Evolutionary conservation across 1,140 invertebrate species (phyloP).

Genomic region (Diuraphis noxia): DNA sequence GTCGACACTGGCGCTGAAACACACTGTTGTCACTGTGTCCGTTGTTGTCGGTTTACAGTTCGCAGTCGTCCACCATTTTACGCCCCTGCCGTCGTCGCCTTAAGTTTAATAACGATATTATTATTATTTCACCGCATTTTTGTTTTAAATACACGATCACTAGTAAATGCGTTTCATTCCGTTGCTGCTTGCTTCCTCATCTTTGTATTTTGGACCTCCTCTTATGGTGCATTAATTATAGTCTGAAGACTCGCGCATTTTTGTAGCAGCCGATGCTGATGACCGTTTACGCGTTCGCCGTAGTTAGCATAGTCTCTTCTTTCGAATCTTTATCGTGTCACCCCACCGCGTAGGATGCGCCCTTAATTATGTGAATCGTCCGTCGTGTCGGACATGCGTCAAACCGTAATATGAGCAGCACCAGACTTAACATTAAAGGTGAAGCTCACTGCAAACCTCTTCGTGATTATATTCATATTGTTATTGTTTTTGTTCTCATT

Average conservation of each 20-base stretch:
- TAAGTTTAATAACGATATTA: not conserved
- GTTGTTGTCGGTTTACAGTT: not conserved
- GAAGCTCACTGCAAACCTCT: not conserved
- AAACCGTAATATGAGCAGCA: conserved; percentile 44
- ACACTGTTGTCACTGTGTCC: not conserved
- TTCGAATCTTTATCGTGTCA: not conserved
- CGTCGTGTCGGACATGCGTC: conserved; percentile 39
- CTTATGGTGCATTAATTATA: not conserved
- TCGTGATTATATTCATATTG: not conserved
- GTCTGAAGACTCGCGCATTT: not conserved
- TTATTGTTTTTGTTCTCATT: not conserved
- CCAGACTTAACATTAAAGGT: conserved; percentile 12
- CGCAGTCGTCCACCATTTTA: not conserved
- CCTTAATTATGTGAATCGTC: conserved; percentile 35
- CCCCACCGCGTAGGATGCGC: not conserved
- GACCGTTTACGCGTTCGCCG: not conserved
- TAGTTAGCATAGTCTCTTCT: not conserved
- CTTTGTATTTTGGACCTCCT: not conserved
- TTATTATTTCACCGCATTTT: not conserved
- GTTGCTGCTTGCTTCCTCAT: not conserved
- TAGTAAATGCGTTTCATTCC: not conserved
- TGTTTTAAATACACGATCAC: not conserved
- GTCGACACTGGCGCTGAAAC: not conserved
- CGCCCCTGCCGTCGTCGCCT: not conserved
- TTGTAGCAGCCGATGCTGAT: not conserved